Conservation (phyloP, 92 coral and sea anemone species). For the Micromussa lordhowensis region DNA sequence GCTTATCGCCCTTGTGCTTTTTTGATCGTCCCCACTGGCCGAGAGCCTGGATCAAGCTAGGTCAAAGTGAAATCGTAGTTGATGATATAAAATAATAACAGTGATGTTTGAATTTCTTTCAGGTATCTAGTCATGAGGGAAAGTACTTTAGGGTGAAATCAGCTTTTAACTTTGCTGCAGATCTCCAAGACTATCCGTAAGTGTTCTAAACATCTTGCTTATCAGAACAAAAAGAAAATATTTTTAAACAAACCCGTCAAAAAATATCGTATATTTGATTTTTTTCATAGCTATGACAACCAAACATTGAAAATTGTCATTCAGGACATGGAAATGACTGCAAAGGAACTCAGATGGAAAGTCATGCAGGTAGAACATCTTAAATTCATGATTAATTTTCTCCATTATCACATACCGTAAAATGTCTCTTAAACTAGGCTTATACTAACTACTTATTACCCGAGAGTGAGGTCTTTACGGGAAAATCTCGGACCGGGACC, state of each 20-base stretch:
- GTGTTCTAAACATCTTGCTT: constrained; percentile 11
- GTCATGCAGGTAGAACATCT: constrained; percentile 69
- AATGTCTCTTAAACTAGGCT: too few relatives aligned
- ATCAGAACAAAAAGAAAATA: too few relatives aligned
- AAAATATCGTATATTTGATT: background rate
- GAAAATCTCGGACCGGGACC: too few relatives aligned
- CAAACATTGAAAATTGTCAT: constrained; percentile 95
- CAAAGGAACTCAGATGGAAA: constrained; percentile 97
- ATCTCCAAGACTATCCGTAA: constrained; percentile 96
- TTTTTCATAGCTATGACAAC: constrained; percentile 81
- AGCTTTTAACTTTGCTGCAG: constrained; percentile 98
- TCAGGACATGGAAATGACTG: constrained; percentile 99
- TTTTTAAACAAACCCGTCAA: too few relatives aligned
- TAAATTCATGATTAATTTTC: background rate
- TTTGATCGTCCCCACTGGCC: too few relatives aligned
- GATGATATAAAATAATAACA: background rate
- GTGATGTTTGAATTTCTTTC: background rate
- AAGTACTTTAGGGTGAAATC: constrained; percentile 97
- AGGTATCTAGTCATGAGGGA: constrained; percentile 99
- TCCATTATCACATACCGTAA: too few relatives aligned
- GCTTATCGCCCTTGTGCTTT: too few relatives aligned
- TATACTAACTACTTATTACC: too few relatives aligned
- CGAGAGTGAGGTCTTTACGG: too few relatives aligned
- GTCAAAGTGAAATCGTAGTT: too few relatives aligned
- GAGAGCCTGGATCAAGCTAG: too few relatives aligned